Conservation (phyloP, 2,797 vertebrate species). For the Danio tinwini region DNA sequence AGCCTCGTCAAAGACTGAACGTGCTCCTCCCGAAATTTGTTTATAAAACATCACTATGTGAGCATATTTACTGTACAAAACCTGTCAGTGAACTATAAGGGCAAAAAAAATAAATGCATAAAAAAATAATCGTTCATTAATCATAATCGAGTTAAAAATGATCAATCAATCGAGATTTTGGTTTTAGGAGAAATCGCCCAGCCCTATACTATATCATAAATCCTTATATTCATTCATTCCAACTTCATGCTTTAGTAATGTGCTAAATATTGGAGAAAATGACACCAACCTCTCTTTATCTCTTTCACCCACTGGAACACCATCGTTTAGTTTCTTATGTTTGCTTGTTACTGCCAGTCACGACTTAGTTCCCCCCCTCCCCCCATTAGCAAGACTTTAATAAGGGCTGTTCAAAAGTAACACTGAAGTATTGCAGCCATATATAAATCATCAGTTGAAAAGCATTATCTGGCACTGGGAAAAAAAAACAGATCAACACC, state of each 20-base stretch:
- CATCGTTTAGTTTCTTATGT: neutral
- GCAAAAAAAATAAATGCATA: too few relatives aligned
- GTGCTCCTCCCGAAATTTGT: too few relatives aligned
- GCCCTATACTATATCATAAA: too few relatives aligned
- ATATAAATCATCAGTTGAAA: slow-evolving; percentile 29
- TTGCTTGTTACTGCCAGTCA: slow-evolving; percentile 29
- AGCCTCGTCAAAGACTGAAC: too few relatives aligned
- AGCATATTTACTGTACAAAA: too few relatives aligned
- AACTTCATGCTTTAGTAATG: neutral
- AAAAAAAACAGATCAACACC: slow-evolving; percentile 44
- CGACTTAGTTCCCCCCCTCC: neutral
- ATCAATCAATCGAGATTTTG: too few relatives aligned
- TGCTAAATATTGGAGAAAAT: neutral
- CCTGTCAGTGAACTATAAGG: too few relatives aligned
- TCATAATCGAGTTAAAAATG: too few relatives aligned
- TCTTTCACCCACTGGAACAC: slow-evolving; percentile 8
- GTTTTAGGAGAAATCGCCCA: too few relatives aligned
- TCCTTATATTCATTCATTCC: neutral
- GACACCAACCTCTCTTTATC: slow-evolving; percentile 1
- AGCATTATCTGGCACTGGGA: slow-evolving; percentile 17
- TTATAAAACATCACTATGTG: too few relatives aligned
- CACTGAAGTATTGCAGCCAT: slow-evolving; percentile 29
- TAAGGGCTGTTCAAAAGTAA: slow-evolving; percentile 10
- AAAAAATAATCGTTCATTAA: too few relatives aligned
- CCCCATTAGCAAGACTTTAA: slow-evolving; percentile 23